phyloP scores from a whole-genome alignment of 2,797 vertebrate species.

The Pagetopsis macropterus region DNA sequence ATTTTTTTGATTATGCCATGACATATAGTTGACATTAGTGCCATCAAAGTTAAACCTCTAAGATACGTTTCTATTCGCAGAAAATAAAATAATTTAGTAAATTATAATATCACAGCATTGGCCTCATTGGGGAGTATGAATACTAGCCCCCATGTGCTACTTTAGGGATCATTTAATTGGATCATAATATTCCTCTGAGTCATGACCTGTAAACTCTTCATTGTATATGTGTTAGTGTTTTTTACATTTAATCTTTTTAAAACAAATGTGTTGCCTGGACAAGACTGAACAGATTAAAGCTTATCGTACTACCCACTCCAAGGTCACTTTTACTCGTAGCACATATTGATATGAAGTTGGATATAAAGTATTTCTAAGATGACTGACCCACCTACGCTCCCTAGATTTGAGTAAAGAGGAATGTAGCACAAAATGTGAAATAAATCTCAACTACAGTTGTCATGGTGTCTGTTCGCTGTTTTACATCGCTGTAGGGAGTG shows the following conservation, averaged over 20 bases:
- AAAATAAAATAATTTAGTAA: constrained; percentile 62
- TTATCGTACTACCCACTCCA: constrained; percentile 72
- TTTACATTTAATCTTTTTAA: constrained; percentile 78
- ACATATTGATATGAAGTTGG: constrained; percentile 75
- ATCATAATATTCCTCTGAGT: constrained; percentile 63
- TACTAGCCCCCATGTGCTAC: constrained; percentile 41
- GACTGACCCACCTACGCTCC: constrained; percentile 74
- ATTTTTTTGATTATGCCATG: constrained; percentile 64
- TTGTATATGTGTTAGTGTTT: constrained; percentile 78
- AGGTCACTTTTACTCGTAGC: constrained; percentile 74
- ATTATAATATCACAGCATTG: constrained; percentile 67
- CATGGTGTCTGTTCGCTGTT: constrained; percentile 61
- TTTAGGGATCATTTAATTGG: constrained; percentile 66
- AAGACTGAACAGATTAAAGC: constrained; percentile 78
- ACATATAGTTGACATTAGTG: constrained; percentile 60
- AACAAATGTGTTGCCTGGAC: constrained; percentile 74
- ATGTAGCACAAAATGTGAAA: constrained; percentile 79
- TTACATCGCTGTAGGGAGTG: constrained; percentile 31
- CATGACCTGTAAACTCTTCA: constrained; percentile 72
- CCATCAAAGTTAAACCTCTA: constrained; percentile 53
- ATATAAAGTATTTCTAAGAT: constrained; percentile 76
- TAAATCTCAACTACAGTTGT: constrained; percentile 77
- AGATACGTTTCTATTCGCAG: constrained; percentile 46
- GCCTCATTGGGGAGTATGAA: constrained; percentile 57
- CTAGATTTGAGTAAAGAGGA: constrained; percentile 78